Base-by-base conservation (phyloP, 1,140 invertebrate species). In the Asbolus verrucosus region DNA sequence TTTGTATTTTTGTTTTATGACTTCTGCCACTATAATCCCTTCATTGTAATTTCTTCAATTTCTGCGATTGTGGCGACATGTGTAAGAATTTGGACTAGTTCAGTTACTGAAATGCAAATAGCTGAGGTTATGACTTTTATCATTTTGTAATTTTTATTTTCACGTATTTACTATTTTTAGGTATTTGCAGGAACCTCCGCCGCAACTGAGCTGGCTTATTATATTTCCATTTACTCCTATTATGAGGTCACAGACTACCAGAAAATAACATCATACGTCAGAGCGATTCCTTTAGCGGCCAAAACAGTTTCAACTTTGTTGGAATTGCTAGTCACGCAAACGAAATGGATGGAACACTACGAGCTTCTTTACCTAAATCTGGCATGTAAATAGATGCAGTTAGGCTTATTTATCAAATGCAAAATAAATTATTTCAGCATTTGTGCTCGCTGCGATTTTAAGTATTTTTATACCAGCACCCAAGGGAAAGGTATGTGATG, bases 171-270 rank as follows among this genome's bases (percentile, higher is more conserved):
- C 24, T 4, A 27, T 50, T 11, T 19, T 39, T 39, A 63, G 61
- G 61, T 39, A 19, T 38, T 63, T 38, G 11, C 16, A 41, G 61
- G 61, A 19, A 15, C 13, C 0, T 39, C 39, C 13, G n/a, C 9
- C 1, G 61, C 61, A 19, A 41, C 61, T n/a, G 33, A 63, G 41
- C 8, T 63, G 6, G 61, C 33, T 4, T 63, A 63, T 24, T 63
- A 24, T 6, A 63, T 63, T 41, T 38, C 16, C 8, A 41, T 63
- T 39, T 63, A 27, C 16, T n/a, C 16, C 4, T 39, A 41, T 63
- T 39, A 39, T 21, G 61, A 63, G 2, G 21, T 19, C 11, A 11
- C n/a, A 13, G 6, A 30, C n/a, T 63, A 63, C n/a, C 19, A 39
- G 16, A 16, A 18, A 8, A 13, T 13, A 1, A 63, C 61, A 39